Evolutionary conservation across 2,797 vertebrate species (phyloP).

Genomic region (Florisuga fusca): DNA sequence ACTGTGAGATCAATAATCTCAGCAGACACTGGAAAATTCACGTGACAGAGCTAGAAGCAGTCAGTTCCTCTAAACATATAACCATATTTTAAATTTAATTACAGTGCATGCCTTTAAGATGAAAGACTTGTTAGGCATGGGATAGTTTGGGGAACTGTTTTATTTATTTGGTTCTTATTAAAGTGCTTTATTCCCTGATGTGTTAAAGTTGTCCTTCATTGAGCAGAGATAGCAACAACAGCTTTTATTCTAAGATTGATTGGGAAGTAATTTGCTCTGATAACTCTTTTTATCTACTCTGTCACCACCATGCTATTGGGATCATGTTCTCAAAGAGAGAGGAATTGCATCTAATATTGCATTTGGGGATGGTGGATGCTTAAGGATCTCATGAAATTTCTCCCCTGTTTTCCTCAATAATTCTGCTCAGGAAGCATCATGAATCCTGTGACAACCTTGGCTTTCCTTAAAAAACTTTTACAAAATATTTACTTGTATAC

Average conservation of each 20-base stretch:
- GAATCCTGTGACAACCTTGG: accelerated
- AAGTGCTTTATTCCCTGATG: background rate
- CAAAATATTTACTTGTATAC: background rate
- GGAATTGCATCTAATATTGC: background rate
- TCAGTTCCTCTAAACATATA: background rate
- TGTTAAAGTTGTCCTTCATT: background rate
- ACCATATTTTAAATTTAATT: background rate
- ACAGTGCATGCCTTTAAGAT: background rate
- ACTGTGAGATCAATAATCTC: background rate
- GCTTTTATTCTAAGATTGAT: background rate
- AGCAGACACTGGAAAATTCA: background rate
- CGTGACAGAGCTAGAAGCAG: accelerated
- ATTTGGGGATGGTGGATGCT: background rate
- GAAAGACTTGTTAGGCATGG: background rate
- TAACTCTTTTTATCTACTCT: background rate
- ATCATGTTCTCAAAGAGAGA: background rate
- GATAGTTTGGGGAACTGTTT: background rate
- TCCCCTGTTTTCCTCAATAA: background rate
- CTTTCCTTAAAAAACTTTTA: background rate
- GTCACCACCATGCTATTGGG: background rate
- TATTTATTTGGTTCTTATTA: background rate
- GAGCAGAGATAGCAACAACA: background rate
- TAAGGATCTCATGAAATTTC: background rate
- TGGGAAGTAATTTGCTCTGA: background rate
- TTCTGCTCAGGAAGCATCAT: background rate